phyloP scores from a whole-genome alignment of 92 coral and sea anemone species.

The Porites rus region DNA sequence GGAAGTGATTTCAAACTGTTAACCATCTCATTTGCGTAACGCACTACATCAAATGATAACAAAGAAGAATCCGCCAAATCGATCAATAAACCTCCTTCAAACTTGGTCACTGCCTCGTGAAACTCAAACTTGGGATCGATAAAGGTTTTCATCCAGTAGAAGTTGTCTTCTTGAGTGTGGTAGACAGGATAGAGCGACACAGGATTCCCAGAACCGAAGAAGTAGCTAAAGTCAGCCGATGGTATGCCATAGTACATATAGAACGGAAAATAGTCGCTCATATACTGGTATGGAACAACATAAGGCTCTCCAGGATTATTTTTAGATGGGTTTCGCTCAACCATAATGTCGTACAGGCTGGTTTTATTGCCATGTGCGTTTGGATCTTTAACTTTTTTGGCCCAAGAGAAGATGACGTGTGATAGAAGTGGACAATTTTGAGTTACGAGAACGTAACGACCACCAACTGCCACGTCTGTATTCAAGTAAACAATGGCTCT shows the following conservation, averaged over 20 bases:
- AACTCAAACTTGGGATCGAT: conserved; percentile 85
- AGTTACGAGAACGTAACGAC: conserved; percentile 57
- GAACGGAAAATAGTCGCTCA: conserved; percentile 91
- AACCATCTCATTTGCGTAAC: conserved; percentile 14
- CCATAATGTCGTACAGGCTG: conserved; percentile 82
- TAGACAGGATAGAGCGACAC: conserved; percentile 84
- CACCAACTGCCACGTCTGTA: conserved; percentile 81
- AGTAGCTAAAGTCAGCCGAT: conserved; percentile 90
- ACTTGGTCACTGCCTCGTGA: conserved; percentile 85
- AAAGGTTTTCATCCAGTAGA: conserved; percentile 86
- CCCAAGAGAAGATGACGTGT: conserved; percentile 62
- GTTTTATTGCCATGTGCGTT: conserved; percentile 58
- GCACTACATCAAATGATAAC: conserved; percentile 69
- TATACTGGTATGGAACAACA: conserved; percentile 50
- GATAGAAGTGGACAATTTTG: conserved; percentile 67
- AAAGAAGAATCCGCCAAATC: conserved; percentile 77
- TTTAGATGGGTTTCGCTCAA: conserved; percentile 60
- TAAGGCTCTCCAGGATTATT: conserved; percentile 61
- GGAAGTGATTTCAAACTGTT: not conserved
- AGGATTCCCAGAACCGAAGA: conserved; percentile 51
- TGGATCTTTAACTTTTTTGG: conserved; percentile 76
- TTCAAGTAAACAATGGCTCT: conserved; percentile 82
- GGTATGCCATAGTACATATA: conserved; percentile 80
- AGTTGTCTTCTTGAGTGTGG: conserved; percentile 90
- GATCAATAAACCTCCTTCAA: conserved; percentile 80